Conservation (phyloP, 2,113 vertebrate genomes). For the Myotis brandtii region DNA sequence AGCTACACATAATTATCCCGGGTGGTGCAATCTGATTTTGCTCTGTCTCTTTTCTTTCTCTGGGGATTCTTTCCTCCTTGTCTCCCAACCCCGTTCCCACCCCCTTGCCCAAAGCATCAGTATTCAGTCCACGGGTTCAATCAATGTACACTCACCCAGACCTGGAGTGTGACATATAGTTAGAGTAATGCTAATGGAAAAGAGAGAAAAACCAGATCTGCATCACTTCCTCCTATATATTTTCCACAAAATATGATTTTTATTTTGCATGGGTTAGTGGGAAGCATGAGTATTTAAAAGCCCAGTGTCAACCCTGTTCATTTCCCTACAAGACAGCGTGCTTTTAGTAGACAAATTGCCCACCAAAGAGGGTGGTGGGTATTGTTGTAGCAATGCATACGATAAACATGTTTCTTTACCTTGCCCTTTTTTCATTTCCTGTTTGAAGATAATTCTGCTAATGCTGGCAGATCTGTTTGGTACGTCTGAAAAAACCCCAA, state of each 20-base stretch:
- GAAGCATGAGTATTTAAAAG: conserved; percentile 6
- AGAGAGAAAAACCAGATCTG: not conserved
- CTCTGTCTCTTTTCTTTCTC: not conserved
- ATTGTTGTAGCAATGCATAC: not conserved
- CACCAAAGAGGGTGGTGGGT: rapidly evolving
- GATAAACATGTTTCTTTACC: not conserved
- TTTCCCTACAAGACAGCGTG: not conserved
- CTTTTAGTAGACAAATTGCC: not conserved
- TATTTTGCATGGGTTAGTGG: not conserved
- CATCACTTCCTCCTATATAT: not conserved
- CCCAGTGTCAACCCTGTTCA: not conserved
- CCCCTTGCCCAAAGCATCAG: not conserved
- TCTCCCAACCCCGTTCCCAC: not conserved
- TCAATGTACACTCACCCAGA: not conserved
- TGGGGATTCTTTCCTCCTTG: not conserved
- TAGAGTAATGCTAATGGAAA: not conserved
- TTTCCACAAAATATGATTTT: not conserved
- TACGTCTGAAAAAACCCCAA: not conserved
- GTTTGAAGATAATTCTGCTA: conserved; percentile 3
- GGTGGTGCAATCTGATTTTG: not conserved
- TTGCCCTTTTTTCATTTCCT: not conserved
- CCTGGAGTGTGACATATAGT: not conserved
- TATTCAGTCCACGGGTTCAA: rapidly evolving
- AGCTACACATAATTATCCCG: not conserved
- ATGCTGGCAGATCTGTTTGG: not conserved